phyloP scores from a whole-genome alignment of 2,797 vertebrate species.

The Scarus forsteni region DNA sequence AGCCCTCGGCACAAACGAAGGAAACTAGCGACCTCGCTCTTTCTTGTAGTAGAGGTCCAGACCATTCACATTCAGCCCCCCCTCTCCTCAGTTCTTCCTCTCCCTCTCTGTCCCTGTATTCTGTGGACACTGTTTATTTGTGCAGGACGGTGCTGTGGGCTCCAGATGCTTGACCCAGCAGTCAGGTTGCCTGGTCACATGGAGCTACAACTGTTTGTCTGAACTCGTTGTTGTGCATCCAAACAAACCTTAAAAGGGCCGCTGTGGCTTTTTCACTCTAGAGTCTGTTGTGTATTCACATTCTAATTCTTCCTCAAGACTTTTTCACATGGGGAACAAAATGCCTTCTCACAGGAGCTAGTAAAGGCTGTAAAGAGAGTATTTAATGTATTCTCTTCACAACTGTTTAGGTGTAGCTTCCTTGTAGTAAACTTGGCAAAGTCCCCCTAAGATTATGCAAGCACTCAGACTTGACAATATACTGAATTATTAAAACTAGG shows the following conservation, averaged over 20 bases:
- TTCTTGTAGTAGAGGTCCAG: conserved; percentile 66
- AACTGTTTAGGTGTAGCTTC: neutral
- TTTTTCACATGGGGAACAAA: conserved; percentile 28
- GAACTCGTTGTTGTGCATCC: conserved; percentile 64
- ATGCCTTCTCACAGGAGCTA: conserved; percentile 11
- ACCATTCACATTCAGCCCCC: conserved; percentile 65
- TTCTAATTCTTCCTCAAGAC: conserved; percentile 20
- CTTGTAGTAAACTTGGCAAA: neutral
- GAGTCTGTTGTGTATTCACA: conserved; percentile 32
- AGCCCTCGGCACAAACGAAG: conserved; percentile 75
- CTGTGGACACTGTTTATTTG: conserved; percentile 71
- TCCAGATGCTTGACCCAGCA: conserved; percentile 82
- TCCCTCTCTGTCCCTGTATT: conserved; percentile 62
- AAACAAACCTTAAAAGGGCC: conserved; percentile 58
- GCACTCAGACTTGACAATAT: neutral
- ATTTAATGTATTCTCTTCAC: conserved; percentile 2
- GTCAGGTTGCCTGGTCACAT: conserved; percentile 82
- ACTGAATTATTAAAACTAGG: too few species aligned
- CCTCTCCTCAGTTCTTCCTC: conserved; percentile 23
- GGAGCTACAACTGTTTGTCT: conserved; percentile 69
- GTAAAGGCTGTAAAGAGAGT: conserved; percentile 18
- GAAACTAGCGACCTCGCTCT: conserved; percentile 74
- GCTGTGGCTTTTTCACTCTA: conserved; percentile 28
- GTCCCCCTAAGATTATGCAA: neutral
- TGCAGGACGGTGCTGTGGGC: conserved; percentile 66